Evolutionary conservation across 1,140 invertebrate species (phyloP), one percentile per base, ranked within the genome.

Genomic region (Drosophila tsacasi): DNA sequence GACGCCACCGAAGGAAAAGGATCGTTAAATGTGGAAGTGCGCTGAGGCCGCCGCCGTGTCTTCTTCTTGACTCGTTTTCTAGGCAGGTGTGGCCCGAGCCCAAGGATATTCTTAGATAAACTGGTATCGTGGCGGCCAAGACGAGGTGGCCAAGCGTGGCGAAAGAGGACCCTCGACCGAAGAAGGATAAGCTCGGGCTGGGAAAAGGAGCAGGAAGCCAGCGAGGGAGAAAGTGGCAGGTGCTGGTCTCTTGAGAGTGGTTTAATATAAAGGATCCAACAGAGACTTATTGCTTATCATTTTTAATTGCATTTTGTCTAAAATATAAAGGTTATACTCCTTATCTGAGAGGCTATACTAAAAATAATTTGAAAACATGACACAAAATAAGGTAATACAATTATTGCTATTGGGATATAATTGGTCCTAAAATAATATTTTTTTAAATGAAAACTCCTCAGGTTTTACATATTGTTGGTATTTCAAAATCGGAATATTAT

Each of bases 71-170:
- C 21, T 46, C 68, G 64, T 89, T 84, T 78, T 82, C 84, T 89
- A 87, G 84, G 85, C 84, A 87, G 84, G 84, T 87, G 84, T 85
- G 82, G 60, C 62, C 62, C 83, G 71, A 27, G 79, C 49, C 49
- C 77, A 60, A 73, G 59, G 71, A 73, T 73, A 57, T 47, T 57
- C 35, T 39, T 72, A 79, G 76, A 90, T 65, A 84, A 87, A 84
- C 84, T 80, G 85, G 68, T 83, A 81, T 89, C 83, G 65, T 66
- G 71, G 83, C 76, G 63, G 71, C 84, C 84, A 83, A 80, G 84
- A 71, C 64, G 67, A 71, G 67, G 83, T 86, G 71, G 71, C 84
- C 84, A 80, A 89, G 84, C 80, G 73, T 73, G 64, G 35, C 62
- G 49, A 47, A 57, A 55, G 46, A 49, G 49, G 27, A 13, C 19